Percentiles rank a stretch among this genome's conserved stretches.
These are phyloP conservation scores for Macrotis lagotis DNA, from an alignment of 2,113 vertebrate genomes.

Conservation along the genomic window DNA sequence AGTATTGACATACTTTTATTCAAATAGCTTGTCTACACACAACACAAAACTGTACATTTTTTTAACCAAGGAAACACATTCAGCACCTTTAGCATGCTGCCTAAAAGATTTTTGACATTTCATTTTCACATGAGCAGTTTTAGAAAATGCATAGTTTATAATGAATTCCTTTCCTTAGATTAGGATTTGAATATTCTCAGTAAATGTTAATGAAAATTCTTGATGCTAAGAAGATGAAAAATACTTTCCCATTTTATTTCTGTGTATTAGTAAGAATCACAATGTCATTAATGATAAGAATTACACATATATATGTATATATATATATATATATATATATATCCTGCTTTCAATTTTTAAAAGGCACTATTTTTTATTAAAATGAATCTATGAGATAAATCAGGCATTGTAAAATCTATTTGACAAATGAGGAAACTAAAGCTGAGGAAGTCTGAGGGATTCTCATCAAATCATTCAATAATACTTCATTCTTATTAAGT, in stretches of 20 bases:
- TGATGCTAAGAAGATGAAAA: slow-evolving; percentile 46
- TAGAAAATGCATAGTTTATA: slow-evolving; percentile 36
- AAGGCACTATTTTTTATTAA: background rate
- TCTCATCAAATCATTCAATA: background rate
- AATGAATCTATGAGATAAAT: background rate
- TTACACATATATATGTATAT: background rate
- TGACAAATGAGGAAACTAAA: background rate
- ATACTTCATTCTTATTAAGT: background rate
- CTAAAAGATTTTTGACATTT: background rate
- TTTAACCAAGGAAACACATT: background rate
- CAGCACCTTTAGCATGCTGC: background rate
- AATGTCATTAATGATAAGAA: background rate
- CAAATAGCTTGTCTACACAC: slow-evolving; percentile 6
- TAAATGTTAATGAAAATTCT: slow-evolving; percentile 55
- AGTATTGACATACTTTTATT: background rate
- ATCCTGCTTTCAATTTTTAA: background rate
- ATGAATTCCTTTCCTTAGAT: slow-evolving; percentile 35
- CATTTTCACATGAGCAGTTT: slow-evolving; percentile 27
- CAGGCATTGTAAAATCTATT: background rate
- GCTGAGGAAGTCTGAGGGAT: background rate
- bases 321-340: background rate
- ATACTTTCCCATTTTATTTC: slow-evolving; percentile 16
- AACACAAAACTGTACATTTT: slow-evolving; percentile 14
- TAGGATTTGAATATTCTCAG: background rate
- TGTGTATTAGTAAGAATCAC: slow-evolving; percentile 42